Evolutionary conservation across 1,140 invertebrate genomes (phyloP), one percentile per base, ranked within the genome.

Genomic region (Rhopalosiphum padi): DNA sequence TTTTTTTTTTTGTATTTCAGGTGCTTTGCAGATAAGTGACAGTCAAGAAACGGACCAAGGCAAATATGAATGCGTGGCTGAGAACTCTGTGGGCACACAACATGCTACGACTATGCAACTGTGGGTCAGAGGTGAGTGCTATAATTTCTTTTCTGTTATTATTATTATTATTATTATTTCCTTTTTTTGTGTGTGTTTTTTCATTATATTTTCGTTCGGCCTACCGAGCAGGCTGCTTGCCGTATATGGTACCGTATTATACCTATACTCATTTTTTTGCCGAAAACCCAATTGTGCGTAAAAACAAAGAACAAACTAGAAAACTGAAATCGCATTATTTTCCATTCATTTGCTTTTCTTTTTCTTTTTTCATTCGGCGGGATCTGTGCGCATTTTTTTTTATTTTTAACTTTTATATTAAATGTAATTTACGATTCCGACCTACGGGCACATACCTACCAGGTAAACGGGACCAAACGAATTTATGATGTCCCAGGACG

Each of bases 51-150:
- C 97, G 94, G 98, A 99, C 95, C 97, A 98, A 94, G 98, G 98
- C 82, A 98, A 98, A 95, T 99, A 98, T 95, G 98, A 99, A 95
- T 99, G 98, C 95, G 97, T 99, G 22, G 98, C 98, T 0, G 98
- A 98, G 95, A 99, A 99, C 95, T 96, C 96, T 6, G 97, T 98
- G 92, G 99, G 99, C 55, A 98, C 98, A 0, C 98, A 98, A 95
- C 98, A 99, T 95, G 99, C 98, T 0, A 98, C 98, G 94, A 96
- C 97, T n/a, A 97, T 97, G 9, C 97, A 97, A 94, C 96, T 99
- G 48, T 99, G 99, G 95, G 98, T 99, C 68, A 99, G 98, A 98
- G 97, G 98, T 99, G 96, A 96, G 96, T 43, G 55, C 15, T 18
- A 51, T 51, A 46, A 88, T 88, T 51, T 88, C n/a, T 51, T 88